Evolutionary conservation across 30 jellyfish, hydroid and myxozoan species (phyloP).

Genomic region (Turritopsis rubra): DNA sequence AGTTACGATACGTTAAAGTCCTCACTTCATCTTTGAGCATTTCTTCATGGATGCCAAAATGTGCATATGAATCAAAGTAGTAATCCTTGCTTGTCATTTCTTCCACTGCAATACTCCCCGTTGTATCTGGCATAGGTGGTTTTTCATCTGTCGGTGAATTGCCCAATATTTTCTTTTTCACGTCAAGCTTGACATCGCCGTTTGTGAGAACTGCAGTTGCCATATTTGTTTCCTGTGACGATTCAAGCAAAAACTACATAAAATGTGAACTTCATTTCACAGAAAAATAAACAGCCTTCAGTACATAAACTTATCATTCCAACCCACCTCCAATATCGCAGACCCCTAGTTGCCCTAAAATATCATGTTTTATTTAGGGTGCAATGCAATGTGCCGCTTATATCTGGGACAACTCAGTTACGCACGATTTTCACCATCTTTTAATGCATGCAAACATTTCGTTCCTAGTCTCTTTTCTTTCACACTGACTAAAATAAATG

Average conservation of each 20-base stretch:
- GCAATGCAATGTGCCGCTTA: too few relatives aligned
- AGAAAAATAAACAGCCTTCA: background rate
- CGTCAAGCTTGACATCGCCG: conserved; percentile 16
- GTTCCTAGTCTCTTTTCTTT: too few relatives aligned
- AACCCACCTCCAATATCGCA: background rate
- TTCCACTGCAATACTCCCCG: conserved; percentile 33
- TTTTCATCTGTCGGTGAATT: conserved; percentile 19
- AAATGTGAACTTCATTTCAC: background rate
- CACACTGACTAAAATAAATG: too few relatives aligned
- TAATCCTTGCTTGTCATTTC: conserved; percentile 99
- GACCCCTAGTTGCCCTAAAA: too few relatives aligned
- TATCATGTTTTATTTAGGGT: too few relatives aligned
- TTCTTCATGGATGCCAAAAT: conserved; percentile 92
- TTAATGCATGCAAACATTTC: too few relatives aligned
- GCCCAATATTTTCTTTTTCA: background rate
- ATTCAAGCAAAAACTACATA: background rate
- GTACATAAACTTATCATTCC: background rate
- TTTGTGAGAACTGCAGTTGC: conserved; percentile 18
- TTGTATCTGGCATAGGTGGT: conserved; percentile 26
- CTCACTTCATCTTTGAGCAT: conserved; percentile 98
- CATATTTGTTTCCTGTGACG: background rate
- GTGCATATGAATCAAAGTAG: conserved; percentile 97
- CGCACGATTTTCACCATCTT: too few relatives aligned
- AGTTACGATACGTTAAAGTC: conserved; percentile 81
- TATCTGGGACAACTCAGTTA: too few relatives aligned